Percentiles rank a stretch among this genome's conserved stretches.
phyloP scores from a whole-genome alignment of 2,888 invertebrate species.

The Eristalinus aeneus region DNA sequence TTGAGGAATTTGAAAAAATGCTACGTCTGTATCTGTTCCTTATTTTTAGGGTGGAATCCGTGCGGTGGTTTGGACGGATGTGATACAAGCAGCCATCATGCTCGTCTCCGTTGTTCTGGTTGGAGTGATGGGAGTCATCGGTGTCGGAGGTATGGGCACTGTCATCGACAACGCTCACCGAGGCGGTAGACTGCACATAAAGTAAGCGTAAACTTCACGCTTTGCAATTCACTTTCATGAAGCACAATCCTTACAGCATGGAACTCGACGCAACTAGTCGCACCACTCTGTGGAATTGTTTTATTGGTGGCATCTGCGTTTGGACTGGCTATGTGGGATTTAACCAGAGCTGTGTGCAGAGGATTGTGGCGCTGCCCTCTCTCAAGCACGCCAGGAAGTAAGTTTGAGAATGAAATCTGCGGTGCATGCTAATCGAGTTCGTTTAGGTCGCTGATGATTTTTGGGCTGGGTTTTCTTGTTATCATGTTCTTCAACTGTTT shows the following conservation, averaged over 20 bases:
- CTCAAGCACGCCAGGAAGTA: conserved; percentile 83
- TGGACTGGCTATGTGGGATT: conserved; percentile 85
- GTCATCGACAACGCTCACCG: conserved; percentile 78
- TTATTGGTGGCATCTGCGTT: conserved; percentile 83
- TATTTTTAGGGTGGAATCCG: conserved; percentile 82
- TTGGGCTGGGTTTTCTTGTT: conserved; percentile 82
- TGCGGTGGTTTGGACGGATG: conserved; percentile 83
- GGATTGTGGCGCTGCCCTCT: conserved; percentile 84
- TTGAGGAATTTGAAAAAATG: too few species aligned
- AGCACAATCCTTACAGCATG: conserved; percentile 80
- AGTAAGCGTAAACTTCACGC: conserved; percentile 75
- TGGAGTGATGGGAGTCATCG: conserved; percentile 78
- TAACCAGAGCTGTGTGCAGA: conserved; percentile 88
- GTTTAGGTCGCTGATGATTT: conserved; percentile 82
- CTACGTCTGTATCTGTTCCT: too few species aligned
- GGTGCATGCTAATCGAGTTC: neutral
- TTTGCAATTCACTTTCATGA: neutral
- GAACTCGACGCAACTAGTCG: conserved; percentile 84
- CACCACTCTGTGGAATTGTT: conserved; percentile 85
- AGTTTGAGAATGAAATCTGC: neutral
- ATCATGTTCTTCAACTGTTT: conserved; percentile 84
- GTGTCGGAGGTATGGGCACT: conserved; percentile 79
- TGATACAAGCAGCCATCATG: conserved; percentile 80
- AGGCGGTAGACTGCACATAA: conserved; percentile 78
- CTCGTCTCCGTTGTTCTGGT: conserved; percentile 79